Conservation (phyloP, 2,797 vertebrate species). For the Meriones psammophilus region DNA sequence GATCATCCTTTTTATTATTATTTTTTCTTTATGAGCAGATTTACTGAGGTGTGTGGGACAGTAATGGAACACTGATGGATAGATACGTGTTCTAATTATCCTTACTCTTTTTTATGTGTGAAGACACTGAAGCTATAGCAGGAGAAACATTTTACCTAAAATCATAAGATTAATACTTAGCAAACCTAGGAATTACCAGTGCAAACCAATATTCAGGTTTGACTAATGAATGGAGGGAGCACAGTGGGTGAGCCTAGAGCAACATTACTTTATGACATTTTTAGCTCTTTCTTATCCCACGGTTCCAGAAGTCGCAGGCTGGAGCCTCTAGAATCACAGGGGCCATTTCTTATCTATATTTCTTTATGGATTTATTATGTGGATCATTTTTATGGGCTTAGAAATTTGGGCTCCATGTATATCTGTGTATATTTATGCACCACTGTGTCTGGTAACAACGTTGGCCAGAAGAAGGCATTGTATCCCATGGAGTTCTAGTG, state of each 20-base stretch:
- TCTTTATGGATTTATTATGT: not conserved
- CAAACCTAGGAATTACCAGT: not conserved
- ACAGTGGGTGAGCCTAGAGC: accelerated
- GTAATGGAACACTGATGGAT: not conserved
- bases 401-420: not conserved
- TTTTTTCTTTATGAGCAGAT: not conserved
- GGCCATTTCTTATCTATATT: not conserved
- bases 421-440: not conserved
- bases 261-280: accelerated
- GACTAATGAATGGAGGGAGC: not conserved
- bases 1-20: not conserved
- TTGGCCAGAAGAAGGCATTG: not conserved
- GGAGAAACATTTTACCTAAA: not conserved
- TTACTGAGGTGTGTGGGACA: not conserved
- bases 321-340: not conserved
- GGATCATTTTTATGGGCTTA: not conserved
- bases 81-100: not conserved
- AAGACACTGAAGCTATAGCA: not conserved
- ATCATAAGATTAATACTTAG: not conserved
- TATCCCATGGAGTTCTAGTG: not conserved
- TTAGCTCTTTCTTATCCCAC: not conserved
- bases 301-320: not conserved
- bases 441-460: not conserved
- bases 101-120: not conserved
- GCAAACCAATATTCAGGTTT: not conserved